Evolutionary conservation across 2,888 invertebrate species (phyloP), one percentile per base, ranked within the genome.

Genomic region (Cantharis flavilabris): DNA sequence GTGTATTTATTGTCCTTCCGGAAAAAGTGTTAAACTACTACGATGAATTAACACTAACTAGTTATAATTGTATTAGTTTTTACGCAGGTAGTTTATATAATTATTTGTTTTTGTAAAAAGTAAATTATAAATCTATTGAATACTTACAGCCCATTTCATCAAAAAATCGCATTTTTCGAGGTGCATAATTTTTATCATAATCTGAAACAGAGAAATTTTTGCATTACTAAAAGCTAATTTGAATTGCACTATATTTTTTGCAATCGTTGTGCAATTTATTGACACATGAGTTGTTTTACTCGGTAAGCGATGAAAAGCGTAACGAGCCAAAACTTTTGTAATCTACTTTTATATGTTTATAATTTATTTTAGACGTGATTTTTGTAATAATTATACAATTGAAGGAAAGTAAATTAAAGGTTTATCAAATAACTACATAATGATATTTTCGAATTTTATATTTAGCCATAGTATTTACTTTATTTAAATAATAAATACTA

Each of bases 131-230:
- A n/a, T 49, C n/a, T 33, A 70, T 28, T 26, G 18, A 23, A 67
- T 89, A 93, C 94, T 93, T 90, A 94, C 94, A 86, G 84, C 92
- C 93, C 76, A 94, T 86, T 83, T 94, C 94, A 84, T 94, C 93
- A 82, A 94, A 93, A 84, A 94, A 94, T 86, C 88, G 82, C 74
- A 84, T 84, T 80, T 88, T 88, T 49, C 87, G 86, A 73, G 88
- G 87, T 16, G 85, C 80, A 20, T 83, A 82, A 80, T 85, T 83
- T 20, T 83, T 80, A 28, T 83, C 80, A 28, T 76, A 73, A 76
- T 85, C 86, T 86, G 85, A 78, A 86, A 86, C 72, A 67, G 69
- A 69, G 72, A 80, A 62, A 63, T 62, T 18, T 49, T 33, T 16
- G 16, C 16, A 20, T 62, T 69, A 69, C 62, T 33, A 49, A 33